Evolutionary conservation across 2,888 invertebrate genomes (phyloP), one percentile per base, ranked within the genome.

Genomic region (Rutpela maculata): DNA sequence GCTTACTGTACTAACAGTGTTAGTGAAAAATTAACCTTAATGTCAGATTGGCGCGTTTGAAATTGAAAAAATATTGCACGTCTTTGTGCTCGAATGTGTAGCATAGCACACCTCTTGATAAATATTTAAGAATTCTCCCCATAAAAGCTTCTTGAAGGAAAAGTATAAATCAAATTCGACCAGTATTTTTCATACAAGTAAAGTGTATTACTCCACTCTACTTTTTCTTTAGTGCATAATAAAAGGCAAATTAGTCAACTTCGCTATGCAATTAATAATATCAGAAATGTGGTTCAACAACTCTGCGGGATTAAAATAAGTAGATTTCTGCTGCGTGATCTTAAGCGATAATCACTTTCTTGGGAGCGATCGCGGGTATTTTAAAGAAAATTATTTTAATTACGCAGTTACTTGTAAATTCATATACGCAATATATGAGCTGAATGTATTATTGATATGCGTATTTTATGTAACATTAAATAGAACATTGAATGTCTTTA

Each of bases 191-290:
- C 80, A 80, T 80, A 76, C 78, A 77, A 74, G 77, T 63, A 78
- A 82, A 81, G 74, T 74, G 70, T 80, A 81, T 80, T 78, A 78
- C 71, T 57, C 56, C 62, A 67, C 75, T 79, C 74, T 75, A 79
- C 55, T 82, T 82, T 78, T 78, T 77, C 69, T 78, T 78, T 74
- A 74, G 68, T 70, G 71, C 75, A 75, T 70, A 82, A 82, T 82
- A 81, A 82, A 82, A 83, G 80, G 78, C 56, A 70, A 84, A 84
- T 83, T 81, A 83, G 76, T 83, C 81, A 81, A 84, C 80, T 78
- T 83, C 80, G 70, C 79, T 26, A 69, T 56, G 76, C 79, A 78
- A 83, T 84, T 82, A 84, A 84, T 82, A 81, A 82, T 71, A 57
- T 26, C 72, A 77, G 77, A 77, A 78, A 81, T 81, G 81, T 75